phyloP scores from a whole-genome alignment of 1,140 invertebrate species.

The Tetramorium parvispinum region DNA sequence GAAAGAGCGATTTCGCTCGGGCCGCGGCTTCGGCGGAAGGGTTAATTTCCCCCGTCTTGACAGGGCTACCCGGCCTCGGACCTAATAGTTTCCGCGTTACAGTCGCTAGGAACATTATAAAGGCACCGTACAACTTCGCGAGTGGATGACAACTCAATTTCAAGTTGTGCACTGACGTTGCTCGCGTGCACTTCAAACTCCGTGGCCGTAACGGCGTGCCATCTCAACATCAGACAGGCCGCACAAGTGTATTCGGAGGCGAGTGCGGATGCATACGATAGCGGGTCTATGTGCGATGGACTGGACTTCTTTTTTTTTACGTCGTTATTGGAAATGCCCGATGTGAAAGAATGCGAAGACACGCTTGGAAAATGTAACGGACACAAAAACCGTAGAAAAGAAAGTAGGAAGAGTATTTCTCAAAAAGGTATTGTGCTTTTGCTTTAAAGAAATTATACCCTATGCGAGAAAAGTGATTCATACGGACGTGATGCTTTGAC shows the following conservation, averaged over 20 bases:
- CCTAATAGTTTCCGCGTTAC: conserved; percentile 82
- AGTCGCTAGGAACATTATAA: conserved; percentile 78
- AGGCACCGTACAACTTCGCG: conserved; percentile 81
- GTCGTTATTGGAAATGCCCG: neutral
- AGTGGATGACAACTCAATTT: conserved; percentile 86
- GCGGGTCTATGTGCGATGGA: neutral
- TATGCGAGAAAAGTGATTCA: neutral
- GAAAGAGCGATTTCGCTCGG: conserved; percentile 12
- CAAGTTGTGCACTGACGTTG: conserved; percentile 83
- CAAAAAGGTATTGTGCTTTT: neutral
- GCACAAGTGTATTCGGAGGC: conserved; percentile 17
- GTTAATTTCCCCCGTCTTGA: conserved; percentile 49
- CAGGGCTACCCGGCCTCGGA: conserved; percentile 69
- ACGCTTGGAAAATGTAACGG: neutral
- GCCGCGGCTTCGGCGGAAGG: neutral
- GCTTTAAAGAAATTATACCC: neutral
- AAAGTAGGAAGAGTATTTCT: neutral
- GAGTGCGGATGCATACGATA: neutral
- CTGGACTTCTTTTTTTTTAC: neutral
- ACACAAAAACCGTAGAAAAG: neutral
- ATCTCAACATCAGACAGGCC: conserved; percentile 49
- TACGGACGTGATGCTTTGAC: neutral
- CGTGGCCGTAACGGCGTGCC: conserved; percentile 68
- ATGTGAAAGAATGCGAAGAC: neutral
- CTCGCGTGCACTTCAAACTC: conserved; percentile 83